phyloP scores from a whole-genome alignment of 37 sponge, comb jelly and placozoan genomes.

The Haliclona indistincta region DNA sequence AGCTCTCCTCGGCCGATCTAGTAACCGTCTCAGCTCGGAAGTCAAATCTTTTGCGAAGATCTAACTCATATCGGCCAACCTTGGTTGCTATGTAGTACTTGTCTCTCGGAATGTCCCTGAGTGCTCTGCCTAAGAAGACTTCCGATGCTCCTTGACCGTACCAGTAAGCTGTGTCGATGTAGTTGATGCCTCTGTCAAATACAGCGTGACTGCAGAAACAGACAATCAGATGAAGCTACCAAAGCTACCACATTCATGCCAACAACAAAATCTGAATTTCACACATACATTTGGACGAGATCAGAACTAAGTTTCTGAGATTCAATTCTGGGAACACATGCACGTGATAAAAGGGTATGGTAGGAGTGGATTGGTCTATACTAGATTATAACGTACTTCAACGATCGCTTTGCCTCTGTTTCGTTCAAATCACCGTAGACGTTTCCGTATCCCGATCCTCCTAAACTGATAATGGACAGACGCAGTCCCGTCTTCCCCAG shows the following conservation, averaged over 20 bases:
- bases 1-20: slow-evolving; percentile 64
- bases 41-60: slow-evolving; percentile 73
- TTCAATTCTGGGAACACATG: background rate
- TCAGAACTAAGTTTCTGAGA: too few relatives aligned
- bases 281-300: too few relatives aligned
- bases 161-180: slow-evolving; percentile 93
- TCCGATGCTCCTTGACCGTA: slow-evolving; percentile 94
- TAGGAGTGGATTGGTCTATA: background rate
- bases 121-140: slow-evolving; percentile 71
- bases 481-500: slow-evolving; percentile 78
- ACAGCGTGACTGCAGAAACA: slow-evolving; percentile 7
- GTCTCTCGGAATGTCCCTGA: slow-evolving; percentile 58
- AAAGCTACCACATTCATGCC: too few relatives aligned
- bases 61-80: slow-evolving; percentile 79
- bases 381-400: slow-evolving; percentile 12
- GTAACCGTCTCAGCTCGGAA: slow-evolving; percentile 71
- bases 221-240: background rate
- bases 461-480: slow-evolving; percentile 73
- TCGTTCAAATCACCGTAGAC: slow-evolving; percentile 60
- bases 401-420: slow-evolving; percentile 26
- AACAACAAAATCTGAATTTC: too few relatives aligned
- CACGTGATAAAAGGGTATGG: background rate
- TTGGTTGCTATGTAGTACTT: slow-evolving; percentile 82
- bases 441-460: slow-evolving; percentile 86
- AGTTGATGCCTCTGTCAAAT: slow-evolving; percentile 84